Base-by-base conservation (phyloP, 2,113 vertebrate species). In the Todiramphus saurophagus region DNA sequence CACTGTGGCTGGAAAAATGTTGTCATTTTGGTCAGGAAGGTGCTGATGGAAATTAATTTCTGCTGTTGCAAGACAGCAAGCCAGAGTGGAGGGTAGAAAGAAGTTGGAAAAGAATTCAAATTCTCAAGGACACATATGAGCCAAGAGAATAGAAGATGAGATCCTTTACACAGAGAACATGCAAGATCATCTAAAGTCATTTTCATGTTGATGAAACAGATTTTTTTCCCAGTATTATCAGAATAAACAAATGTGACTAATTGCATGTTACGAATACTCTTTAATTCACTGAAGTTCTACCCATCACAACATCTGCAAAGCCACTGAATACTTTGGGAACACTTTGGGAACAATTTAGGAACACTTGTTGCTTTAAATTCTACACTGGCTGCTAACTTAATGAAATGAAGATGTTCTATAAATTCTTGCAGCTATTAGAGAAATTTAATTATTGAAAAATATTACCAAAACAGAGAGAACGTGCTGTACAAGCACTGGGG, bases 401-500 rank as follows among this genome's bases (percentile, higher is more conserved):
- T 62, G 74, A 90, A 88, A 80, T 88, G 13, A 90, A 89, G 83
- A 79, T 53, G 15, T 64, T 93, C 89, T 68, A 56, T 48, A 87
- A 90, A 81, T 68, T 92, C 69, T 63, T 82, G 7, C 13, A 64
- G 46, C 39, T 83, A 79, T 89, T 83, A 89, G 24, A 86, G 30
- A 93, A 87, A 92, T 70, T 23, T 82, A 92, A 92, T 90, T 92
- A 82, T 75, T 87, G 21, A 91, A 93, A 93, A 93, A 67, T 83
- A 55, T 81, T 75, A 25, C 11, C 31, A 35, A 76, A 93, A 87
- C 25, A 41, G 50, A 70, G 19, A 70, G 41, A 92, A 80, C 56
- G 5, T 75, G 51, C 43, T 84, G 19, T 66, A 60, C 0, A 0
- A 89, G 25, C 35, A 44, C 43, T 2, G 14, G 14, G 7, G 10